Conservation (phyloP, 2,113 vertebrate species). For the Oncorhynchus masou region DNA sequence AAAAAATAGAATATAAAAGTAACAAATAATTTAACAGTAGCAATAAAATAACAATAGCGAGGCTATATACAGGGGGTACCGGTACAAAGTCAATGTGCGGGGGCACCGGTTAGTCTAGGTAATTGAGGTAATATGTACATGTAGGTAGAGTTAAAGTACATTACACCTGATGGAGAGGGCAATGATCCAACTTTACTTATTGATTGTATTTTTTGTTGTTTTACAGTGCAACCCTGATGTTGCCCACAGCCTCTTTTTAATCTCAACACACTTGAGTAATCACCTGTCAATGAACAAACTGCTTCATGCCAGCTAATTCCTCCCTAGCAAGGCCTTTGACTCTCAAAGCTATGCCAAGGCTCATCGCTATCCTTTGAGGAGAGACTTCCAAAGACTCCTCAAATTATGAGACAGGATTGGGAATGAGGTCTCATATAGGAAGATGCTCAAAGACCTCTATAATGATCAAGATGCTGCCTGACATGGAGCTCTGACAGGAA, state of each 20-base stretch:
- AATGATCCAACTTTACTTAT: constrained; percentile 49
- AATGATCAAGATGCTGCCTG: constrained; percentile 64
- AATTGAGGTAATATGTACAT: no score
- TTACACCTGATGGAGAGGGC: constrained; percentile 32
- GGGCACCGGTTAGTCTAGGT: no score
- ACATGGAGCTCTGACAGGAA: constrained; percentile 49
- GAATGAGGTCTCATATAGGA: background rate
- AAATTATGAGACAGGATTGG: constrained; percentile 50
- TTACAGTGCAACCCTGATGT: constrained; percentile 18
- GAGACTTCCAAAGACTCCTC: constrained; percentile 59
- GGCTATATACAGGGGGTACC: no score
- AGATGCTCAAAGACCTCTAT: constrained; percentile 59
- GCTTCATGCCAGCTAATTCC: constrained; percentile 29
- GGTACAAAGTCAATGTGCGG: no score
- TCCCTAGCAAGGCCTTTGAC: constrained; percentile 43
- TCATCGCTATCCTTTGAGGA: constrained; percentile 65
- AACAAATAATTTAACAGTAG: no score
- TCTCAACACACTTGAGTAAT: constrained; percentile 24
- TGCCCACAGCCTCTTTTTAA: constrained; percentile 11
- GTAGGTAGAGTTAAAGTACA: no score
- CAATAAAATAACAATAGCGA: no score
- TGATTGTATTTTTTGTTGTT: constrained; percentile 17
- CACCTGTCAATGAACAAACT: constrained; percentile 32
- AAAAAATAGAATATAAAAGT: no score
- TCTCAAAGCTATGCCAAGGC: constrained; percentile 42